Conservation (phyloP, 2,113 vertebrate species). For the Coptodon rendalli region DNA sequence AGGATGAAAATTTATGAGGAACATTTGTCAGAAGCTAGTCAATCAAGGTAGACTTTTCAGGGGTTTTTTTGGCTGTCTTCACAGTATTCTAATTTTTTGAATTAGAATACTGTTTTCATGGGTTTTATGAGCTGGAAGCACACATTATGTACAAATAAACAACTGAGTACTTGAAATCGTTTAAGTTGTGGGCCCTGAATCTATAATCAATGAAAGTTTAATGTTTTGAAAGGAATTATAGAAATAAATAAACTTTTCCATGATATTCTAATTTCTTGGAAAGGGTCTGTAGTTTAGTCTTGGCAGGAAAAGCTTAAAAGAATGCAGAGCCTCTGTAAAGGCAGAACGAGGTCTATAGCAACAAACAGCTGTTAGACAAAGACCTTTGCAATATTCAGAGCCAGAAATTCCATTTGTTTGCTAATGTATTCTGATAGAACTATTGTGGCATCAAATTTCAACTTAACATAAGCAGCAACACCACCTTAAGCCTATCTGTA, state of each 20-base stretch:
- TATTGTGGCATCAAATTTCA: background rate
- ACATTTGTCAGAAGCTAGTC: background rate
- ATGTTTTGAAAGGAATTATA: background rate
- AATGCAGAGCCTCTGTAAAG: background rate
- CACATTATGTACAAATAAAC: background rate
- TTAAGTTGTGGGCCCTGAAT: background rate
- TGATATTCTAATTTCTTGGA: background rate
- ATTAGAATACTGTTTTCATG: background rate
- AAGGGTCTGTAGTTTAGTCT: background rate
- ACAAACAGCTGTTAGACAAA: background rate
- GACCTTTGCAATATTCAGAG: background rate
- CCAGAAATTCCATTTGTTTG: background rate
- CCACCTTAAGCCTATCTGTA: background rate
- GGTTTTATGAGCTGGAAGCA: background rate
- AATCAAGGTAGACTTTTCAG: background rate
- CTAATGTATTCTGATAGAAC: background rate
- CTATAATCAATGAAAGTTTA: background rate
- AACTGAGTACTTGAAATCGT: background rate
- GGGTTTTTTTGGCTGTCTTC: accelerated
- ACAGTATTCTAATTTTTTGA: background rate
- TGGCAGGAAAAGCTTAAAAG: background rate
- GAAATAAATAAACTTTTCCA: background rate
- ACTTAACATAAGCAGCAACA: background rate
- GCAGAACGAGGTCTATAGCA: background rate
- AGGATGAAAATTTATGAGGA: background rate